Evolutionary conservation across 2,113 vertebrate genomes (phyloP).

Genomic region (Melanerpes formicivorus): DNA sequence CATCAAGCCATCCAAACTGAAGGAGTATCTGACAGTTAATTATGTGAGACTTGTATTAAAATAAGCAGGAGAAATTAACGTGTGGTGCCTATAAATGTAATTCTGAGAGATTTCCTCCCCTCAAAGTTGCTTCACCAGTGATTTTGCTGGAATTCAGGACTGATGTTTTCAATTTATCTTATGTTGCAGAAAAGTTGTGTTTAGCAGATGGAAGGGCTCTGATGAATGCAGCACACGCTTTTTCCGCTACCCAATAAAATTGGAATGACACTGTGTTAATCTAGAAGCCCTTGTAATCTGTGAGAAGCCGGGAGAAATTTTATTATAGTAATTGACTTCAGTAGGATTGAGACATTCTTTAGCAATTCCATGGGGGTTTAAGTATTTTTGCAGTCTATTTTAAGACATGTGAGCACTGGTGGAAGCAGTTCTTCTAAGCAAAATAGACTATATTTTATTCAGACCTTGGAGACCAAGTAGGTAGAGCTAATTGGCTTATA

Average conservation of each 20-base stretch:
- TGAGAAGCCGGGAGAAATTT: constrained; percentile 49
- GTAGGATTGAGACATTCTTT: constrained; percentile 16
- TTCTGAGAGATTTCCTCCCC: not conserved
- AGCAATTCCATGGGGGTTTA: constrained; percentile 37
- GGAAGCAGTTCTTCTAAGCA: constrained; percentile 60
- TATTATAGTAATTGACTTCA: constrained; percentile 61
- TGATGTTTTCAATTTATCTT: not conserved
- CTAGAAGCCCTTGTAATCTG: constrained; percentile 14
- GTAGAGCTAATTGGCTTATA: constrained; percentile 68
- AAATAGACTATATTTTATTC: constrained; percentile 66
- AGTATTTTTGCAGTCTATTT: constrained; percentile 59
- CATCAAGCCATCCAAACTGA: not conserved
- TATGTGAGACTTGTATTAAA: not conserved
- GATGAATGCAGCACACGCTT: not conserved
- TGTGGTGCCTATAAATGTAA: not conserved
- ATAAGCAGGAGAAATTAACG: not conserved
- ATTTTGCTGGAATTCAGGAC: not conserved
- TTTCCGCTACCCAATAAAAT: not conserved
- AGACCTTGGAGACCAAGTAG: constrained; percentile 59
- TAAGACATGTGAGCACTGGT: constrained; percentile 15
- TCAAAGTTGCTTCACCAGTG: not conserved
- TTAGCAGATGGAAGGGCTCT: not conserved
- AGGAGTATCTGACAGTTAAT: not conserved
- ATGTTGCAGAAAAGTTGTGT: not conserved
- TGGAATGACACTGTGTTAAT: constrained; percentile 5